Conservation (phyloP, 1,140 invertebrate species). For the Microplitis mediator region DNA sequence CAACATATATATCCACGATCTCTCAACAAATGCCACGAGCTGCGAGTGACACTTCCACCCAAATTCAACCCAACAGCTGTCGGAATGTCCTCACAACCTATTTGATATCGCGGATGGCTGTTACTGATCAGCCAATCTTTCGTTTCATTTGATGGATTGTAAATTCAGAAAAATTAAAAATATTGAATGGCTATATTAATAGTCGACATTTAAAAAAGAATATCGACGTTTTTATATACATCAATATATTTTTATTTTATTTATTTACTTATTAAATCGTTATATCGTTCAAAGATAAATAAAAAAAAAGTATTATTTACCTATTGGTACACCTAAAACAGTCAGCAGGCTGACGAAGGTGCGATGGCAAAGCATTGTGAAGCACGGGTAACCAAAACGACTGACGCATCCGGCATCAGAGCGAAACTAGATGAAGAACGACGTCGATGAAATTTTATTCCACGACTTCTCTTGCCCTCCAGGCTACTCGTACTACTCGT, state of each 20-base stretch:
- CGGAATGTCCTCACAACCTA: slow-evolving; percentile 13
- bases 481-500: slow-evolving; percentile 31
- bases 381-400: slow-evolving; percentile 3
- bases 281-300: too few species aligned
- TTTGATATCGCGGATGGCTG: not conserved
- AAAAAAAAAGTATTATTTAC: not conserved
- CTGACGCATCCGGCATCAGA: slow-evolving; percentile 34
- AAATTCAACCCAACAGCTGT: slow-evolving; percentile 10
- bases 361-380: slow-evolving; percentile 52
- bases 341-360: slow-evolving; percentile 48
- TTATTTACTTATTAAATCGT: not conserved
- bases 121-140: not conserved
- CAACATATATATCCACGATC: slow-evolving; percentile 15
- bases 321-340: slow-evolving; percentile 14
- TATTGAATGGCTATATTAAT: too few species aligned
- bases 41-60: slow-evolving; percentile 16
- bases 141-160: slow-evolving; percentile 9
- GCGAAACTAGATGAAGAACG: slow-evolving; percentile 27
- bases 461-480: slow-evolving; percentile 44
- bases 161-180: too few species aligned
- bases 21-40: slow-evolving; percentile 19
- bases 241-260: not conserved
- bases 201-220: too few species aligned
- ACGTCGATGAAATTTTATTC: slow-evolving; percentile 48
- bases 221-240: too few species aligned